Base-by-base conservation (phyloP, 1,140 invertebrate genomes). In the Drepana arcuata region DNA sequence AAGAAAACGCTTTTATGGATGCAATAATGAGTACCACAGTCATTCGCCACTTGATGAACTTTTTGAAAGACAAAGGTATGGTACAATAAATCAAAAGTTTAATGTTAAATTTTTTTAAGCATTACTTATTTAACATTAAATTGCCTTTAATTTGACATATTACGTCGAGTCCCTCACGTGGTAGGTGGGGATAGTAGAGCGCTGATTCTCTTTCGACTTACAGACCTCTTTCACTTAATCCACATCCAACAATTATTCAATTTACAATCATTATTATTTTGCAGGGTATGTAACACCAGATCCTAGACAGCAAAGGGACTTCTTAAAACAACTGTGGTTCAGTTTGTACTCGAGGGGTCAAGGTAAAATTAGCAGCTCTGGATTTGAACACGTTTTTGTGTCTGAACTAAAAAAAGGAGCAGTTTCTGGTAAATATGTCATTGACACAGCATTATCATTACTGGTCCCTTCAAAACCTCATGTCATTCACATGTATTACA, bases 311-410 rank as follows among this genome's bases (percentile, higher is more conserved):
- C 92, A 95, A 60, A 88, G 89, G 41, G 88, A 93, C 55, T 85
- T 89, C 1, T 69, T 96, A 9, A 87, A 91, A 52, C 86, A 88
- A 43, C 82, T 95, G 31, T 95, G 93, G 93, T 95, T 95, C 61
- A 89, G 88, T 2, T 82, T 94, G 42, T 96, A 94, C 62, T 90
- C 92, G 0, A 83, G 94, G 37, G 91, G 91, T 0, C 86, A 87
- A 52, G 90, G 90, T 10, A 90, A 88, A 64, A 88, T 92, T 5
- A 90, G 92, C 11, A 94, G 92, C 48, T 91, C 90, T 14, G 93
- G 92, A 1, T 95, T 96, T 60, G 94, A 96, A 69, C 94, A 96
- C 55, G 87, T 94, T 13, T 96, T 95, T 66, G 81, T 96, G 1
- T 90, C 92, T 0, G 94, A 96, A 86, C 79, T 94, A 0, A 91